Evolutionary conservation across 2,113 vertebrate species (phyloP).

Genomic region (Gorilla gorilla): DNA sequence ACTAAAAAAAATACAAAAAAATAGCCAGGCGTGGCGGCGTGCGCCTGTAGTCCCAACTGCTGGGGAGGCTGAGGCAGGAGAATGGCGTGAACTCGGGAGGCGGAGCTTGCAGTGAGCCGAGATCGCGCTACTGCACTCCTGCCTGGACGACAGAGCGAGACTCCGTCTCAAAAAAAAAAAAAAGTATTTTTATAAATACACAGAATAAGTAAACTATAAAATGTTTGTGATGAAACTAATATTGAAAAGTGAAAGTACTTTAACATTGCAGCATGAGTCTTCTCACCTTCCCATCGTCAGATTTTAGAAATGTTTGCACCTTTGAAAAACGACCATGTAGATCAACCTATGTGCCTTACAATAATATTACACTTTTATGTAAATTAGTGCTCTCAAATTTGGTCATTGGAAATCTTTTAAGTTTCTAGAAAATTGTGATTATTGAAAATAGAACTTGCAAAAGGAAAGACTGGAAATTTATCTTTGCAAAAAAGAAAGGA

Average conservation of each 20-base stretch:
- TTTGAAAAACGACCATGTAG: not conserved
- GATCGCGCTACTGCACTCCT: too few relatives aligned
- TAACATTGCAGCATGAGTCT: not conserved
- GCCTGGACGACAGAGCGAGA: too few relatives aligned
- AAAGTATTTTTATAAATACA: not conserved
- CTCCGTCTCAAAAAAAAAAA: too few relatives aligned
- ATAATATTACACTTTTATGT: not conserved
- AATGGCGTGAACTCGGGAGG: too few relatives aligned
- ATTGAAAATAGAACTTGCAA: not conserved
- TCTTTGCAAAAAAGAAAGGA: not conserved
- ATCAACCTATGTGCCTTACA: not conserved
- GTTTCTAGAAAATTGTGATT: not conserved
- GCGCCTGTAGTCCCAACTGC: too few relatives aligned
- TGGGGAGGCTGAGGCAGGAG: too few relatives aligned
- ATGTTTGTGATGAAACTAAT: not conserved
- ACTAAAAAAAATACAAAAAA: too few relatives aligned
- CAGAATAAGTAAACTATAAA: not conserved
- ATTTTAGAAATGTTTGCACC: not conserved
- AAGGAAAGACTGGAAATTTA: not conserved
- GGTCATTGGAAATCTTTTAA: not conserved
- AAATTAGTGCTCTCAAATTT: constrained; percentile 7
- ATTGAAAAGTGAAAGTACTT: not conserved
- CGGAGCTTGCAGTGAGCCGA: too few relatives aligned
- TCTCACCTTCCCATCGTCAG: not conserved
- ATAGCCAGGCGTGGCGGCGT: too few relatives aligned